phyloP scores from a whole-genome alignment of 2,797 vertebrate species.

The Mergus octosetaceus region DNA sequence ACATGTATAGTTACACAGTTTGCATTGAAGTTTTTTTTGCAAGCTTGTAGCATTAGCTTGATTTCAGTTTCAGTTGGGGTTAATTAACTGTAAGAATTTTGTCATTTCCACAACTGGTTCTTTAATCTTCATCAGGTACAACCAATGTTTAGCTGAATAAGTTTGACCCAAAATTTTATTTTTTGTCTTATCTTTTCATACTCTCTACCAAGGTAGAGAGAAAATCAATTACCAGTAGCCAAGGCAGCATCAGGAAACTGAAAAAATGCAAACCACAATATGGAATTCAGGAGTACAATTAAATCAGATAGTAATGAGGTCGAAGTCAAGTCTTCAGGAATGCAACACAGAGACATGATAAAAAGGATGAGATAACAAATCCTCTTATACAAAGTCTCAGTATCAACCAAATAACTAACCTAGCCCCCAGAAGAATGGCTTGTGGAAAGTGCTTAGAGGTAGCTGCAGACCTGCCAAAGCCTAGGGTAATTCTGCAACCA shows the following conservation, averaged over 20 bases:
- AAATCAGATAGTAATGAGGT: background rate
- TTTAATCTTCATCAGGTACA: background rate
- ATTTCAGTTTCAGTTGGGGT: background rate
- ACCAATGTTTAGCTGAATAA: background rate
- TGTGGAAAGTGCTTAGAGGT: background rate
- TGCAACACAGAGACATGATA: background rate
- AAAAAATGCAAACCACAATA: background rate
- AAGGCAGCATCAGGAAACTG: background rate
- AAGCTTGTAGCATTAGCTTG: background rate
- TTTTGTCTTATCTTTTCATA: background rate
- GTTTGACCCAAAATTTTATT: background rate
- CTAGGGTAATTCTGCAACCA: background rate
- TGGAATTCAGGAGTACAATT: background rate
- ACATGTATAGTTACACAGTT: background rate
- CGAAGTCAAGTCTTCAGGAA: background rate
- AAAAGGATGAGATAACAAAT: background rate
- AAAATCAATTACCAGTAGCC: background rate
- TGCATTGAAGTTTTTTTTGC: background rate
- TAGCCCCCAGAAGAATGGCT: background rate
- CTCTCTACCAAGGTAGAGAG: background rate
- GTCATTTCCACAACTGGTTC: background rate
- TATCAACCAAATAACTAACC: background rate
- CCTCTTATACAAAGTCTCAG: background rate
- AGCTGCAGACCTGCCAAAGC: background rate
- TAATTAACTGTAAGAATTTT: background rate